phyloP scores from a whole-genome alignment of 2,113 vertebrate species.

The Tetraodon nigroviridis region DNA sequence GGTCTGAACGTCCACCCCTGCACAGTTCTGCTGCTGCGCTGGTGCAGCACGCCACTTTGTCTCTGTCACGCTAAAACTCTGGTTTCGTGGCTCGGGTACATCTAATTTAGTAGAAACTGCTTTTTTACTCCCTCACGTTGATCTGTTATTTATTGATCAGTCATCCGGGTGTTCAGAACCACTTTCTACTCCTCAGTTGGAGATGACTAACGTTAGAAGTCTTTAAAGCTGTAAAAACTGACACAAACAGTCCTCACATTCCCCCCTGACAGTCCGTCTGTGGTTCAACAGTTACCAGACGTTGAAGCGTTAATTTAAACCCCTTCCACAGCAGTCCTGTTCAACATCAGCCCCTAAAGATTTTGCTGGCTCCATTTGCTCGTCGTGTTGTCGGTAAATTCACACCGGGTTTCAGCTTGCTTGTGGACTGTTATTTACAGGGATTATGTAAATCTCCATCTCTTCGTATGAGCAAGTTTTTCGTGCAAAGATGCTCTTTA shows the following conservation, averaged over 20 bases:
- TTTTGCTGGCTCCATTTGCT: background rate
- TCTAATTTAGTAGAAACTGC: too few relatives aligned
- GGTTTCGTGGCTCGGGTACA: background rate
- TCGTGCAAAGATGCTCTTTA: background rate
- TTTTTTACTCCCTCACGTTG: too few relatives aligned
- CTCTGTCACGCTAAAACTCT: conserved; percentile 6
- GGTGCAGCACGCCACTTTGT: conserved; percentile 40
- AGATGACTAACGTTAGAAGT: too few relatives aligned
- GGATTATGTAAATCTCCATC: too few relatives aligned
- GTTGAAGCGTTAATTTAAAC: background rate
- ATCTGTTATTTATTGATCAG: too few relatives aligned
- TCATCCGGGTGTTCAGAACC: too few relatives aligned
- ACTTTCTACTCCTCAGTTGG: too few relatives aligned
- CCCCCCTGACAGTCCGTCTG: conserved; percentile 36
- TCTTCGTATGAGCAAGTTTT: background rate
- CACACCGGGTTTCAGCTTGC: background rate
- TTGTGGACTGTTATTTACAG: background rate
- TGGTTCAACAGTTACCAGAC: too few relatives aligned
- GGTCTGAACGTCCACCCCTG: conserved; percentile 10
- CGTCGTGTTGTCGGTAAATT: background rate
- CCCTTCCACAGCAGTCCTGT: background rate
- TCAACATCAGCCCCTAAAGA: background rate
- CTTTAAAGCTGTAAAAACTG: conserved; percentile 11
- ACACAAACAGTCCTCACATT: conserved; percentile 54
- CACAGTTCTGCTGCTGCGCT: conserved; percentile 31